Evolutionary conservation across 2,797 vertebrate genomes (phyloP).

Genomic region (Trematomus bernacchii): DNA sequence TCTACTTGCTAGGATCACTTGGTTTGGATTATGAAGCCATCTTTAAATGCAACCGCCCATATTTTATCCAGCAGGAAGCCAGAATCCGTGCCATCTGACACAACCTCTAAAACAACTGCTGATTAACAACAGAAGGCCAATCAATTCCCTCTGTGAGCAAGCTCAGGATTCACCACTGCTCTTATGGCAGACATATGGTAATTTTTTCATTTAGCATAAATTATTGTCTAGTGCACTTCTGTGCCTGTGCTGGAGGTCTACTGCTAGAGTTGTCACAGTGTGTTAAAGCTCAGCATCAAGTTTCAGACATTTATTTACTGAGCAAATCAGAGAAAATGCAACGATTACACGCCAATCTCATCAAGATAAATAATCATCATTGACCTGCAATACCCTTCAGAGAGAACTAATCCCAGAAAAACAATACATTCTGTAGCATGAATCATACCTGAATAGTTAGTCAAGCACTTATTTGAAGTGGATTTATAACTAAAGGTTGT

Average conservation of each 20-base stretch:
- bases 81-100: slow-evolving; percentile 73
- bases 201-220: slow-evolving; percentile 75
- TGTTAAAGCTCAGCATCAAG: slow-evolving; percentile 22
- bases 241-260: slow-evolving; percentile 46
- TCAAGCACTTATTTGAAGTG: slow-evolving; percentile 35
- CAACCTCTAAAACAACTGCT: slow-evolving; percentile 74
- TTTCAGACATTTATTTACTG: slow-evolving; percentile 37
- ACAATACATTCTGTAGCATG: slow-evolving; percentile 1
- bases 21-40: slow-evolving; percentile 67
- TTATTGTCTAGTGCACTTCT: slow-evolving; percentile 56
- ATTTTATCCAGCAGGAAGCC: slow-evolving; percentile 72
- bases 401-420: slow-evolving; percentile 10
- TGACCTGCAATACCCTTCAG: slow-evolving; percentile 14
- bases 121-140: slow-evolving; percentile 77
- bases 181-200: slow-evolving; percentile 72
- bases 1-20: slow-evolving; percentile 66
- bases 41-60: slow-evolving; percentile 67
- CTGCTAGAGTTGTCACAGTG: slow-evolving; percentile 31
- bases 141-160: slow-evolving; percentile 63
- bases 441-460: slow-evolving; percentile 24
- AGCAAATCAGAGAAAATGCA: slow-evolving; percentile 16
- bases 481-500: slow-evolving; percentile 19
- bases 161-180: slow-evolving; percentile 64
- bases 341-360: slow-evolving; percentile 1
- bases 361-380: slow-evolving; percentile 20